Evolutionary conservation across 2,888 invertebrate genomes (phyloP), one percentile per base, ranked within the genome.

Genomic region (Endomychus coccineus): DNA sequence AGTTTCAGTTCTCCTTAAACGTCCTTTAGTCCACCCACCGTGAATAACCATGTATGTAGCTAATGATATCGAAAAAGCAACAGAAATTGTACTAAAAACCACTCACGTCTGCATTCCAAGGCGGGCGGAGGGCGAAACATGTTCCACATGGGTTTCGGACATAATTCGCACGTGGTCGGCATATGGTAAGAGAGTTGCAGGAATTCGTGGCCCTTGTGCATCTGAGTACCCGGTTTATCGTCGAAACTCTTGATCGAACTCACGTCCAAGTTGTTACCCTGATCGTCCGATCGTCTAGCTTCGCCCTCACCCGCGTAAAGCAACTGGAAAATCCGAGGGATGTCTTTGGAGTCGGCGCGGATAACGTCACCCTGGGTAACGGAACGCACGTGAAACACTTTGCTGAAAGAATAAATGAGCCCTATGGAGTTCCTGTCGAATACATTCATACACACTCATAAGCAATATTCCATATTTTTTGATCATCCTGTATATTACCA

Each of bases 281-380:
- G 80, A 45, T 72, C 73, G 32, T 82, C 83, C 11, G 85, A 83
- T 43, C 86, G 77, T 43, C 87, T 73, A 46, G 86, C 86, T 68
- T 94, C 94, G 34, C 95, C 95, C 72, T 96, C 95, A 44, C 94
- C 95, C 47, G 96, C 95, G 69, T 97, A 97, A 57, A 97, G 71
- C 59, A 97, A 75, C 74, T 94, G 79, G 73, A 98, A 97, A 70
- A 98, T 98, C 68, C 94, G 83, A 56, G 97, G 97, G 70, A 98
- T 94, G 75, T 97, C 95, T 79, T 91, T 92, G 67, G 94, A 90
- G 75, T 96, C 95, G 36, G 95, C 97, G 64, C 96, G 83, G 66
- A 97, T 95, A 56, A 97, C 96, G 75, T 98, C 98, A 56, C 96
- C 96, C 69, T 96, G 96, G 45, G 97, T 96, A 51, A 98, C 97